Evolutionary conservation across 2,888 invertebrate genomes (phyloP), one percentile per base, ranked within the genome.

Genomic region (Pammene aurita): DNA sequence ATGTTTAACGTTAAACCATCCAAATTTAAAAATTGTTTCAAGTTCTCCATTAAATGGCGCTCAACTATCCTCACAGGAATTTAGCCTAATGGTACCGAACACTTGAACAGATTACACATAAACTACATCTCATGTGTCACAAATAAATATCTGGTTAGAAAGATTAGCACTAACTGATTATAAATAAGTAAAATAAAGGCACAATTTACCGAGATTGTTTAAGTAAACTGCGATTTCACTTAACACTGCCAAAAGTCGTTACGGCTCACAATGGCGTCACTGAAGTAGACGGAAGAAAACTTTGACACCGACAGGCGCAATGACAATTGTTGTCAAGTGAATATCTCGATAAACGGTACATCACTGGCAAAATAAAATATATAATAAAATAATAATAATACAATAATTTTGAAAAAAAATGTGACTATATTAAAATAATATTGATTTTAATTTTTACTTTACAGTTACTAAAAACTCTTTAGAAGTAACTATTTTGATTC

Each of bases 251-350:
- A 86, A 92, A 94, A 95, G 95, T 95, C 95, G 95, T 95, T 96
- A 95, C 94, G 95, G 96, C 93, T 94, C 95, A 96, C 95, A 96
- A 96, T 96, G 96, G 96, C 96, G 96, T 96, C 95, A 94, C 93
- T 94, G 93, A 88, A 87, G 86, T 85, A 90, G 92, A 85, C 90
- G 90, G 90, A 89, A 89, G 82, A 84, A 56, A 71, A 75, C 73
- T 66, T 68, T 81, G 80, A 81, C 80, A 78, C 64, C 74, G 77
- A 75, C 77, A 78, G 75, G 74, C 76, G 75, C 78, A 78, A 58
- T 80, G 75, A 77, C 73, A 79, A 62, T 18, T 70, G 46, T 66
- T 78, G 75, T 84, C 87, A 86, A 73, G 5, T 72, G 26, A 69
- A 38, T 18, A 46, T 61, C 72, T 76, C 60, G 67, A 71, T 2